phyloP scores from a whole-genome alignment of 2,888 invertebrate species.

The Octonoba sinensis region DNA sequence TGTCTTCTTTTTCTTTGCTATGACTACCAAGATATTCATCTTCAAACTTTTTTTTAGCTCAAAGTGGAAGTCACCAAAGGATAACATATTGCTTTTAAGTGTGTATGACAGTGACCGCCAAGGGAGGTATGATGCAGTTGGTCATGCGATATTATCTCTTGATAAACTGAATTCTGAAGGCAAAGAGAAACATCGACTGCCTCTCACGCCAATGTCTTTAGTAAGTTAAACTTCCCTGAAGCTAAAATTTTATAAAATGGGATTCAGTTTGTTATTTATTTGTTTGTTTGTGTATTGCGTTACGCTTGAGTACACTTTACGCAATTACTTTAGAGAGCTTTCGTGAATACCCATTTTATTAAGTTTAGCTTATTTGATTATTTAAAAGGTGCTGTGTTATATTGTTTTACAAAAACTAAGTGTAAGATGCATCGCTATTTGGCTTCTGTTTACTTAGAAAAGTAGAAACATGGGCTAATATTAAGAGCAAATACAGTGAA shows the following conservation, averaged over 20 bases:
- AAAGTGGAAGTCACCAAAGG: slow-evolving; percentile 25
- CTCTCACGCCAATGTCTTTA: slow-evolving; percentile 52
- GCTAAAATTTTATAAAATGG: not conserved
- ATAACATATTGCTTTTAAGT: slow-evolving; percentile 67
- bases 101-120: slow-evolving; percentile 68
- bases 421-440: too few relatives aligned
- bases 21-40: too few relatives aligned
- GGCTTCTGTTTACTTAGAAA: too few relatives aligned
- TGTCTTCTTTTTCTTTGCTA: too few relatives aligned
- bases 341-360: too few relatives aligned
- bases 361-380: too few relatives aligned
- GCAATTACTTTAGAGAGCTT: too few relatives aligned
- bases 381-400: too few relatives aligned
- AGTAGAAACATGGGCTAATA: too few relatives aligned
- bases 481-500: too few relatives aligned
- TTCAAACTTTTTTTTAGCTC: slow-evolving; percentile 13
- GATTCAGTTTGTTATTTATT: not conserved
- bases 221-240: slow-evolving; percentile 30
- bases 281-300: not conserved
- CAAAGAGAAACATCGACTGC: slow-evolving; percentile 26
- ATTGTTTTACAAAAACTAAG: too few relatives aligned
- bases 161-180: slow-evolving; percentile 61
- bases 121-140: slow-evolving; percentile 69
- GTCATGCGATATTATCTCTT: slow-evolving; percentile 68
- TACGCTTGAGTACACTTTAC: too few relatives aligned